Evolutionary conservation across 1,140 invertebrate genomes (phyloP).

Genomic region (Onthophagus taurus): DNA sequence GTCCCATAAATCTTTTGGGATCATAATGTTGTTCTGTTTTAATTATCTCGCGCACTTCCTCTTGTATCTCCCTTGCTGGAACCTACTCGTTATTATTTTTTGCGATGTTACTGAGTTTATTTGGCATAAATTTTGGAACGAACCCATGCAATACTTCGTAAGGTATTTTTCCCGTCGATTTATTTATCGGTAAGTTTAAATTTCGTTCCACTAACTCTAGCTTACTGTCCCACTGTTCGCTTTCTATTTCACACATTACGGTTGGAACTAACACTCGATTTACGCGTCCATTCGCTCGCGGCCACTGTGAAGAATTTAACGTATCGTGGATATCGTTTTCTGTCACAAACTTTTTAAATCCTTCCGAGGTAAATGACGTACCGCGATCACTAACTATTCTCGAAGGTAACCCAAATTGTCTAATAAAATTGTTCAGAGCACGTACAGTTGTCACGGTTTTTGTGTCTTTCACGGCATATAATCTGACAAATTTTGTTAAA

Average conservation of each 20-base stretch:
- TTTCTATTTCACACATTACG: background rate
- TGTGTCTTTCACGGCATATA: constrained; percentile 18
- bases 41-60: background rate
- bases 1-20: background rate
- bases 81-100: too few species aligned
- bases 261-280: background rate
- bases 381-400: constrained; percentile 7
- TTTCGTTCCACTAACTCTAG: background rate
- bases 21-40: background rate
- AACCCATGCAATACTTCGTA: too few species aligned
- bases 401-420: constrained; percentile 3
- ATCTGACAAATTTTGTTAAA: constrained; percentile 24
- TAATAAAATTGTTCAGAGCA: background rate
- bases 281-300: background rate
- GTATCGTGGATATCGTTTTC: background rate
- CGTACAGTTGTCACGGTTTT: constrained; percentile 3
- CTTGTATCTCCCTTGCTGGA: background rate
- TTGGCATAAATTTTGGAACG: too few species aligned
- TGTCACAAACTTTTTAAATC: background rate
- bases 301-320: background rate
- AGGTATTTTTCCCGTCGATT: background rate
- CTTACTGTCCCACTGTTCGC: background rate
- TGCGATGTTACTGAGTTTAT: background rate
- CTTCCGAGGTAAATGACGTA: background rate
- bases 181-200: background rate